phyloP scores from a whole-genome alignment of 2,797 vertebrate genomes.

The Cyclura pinguis region DNA sequence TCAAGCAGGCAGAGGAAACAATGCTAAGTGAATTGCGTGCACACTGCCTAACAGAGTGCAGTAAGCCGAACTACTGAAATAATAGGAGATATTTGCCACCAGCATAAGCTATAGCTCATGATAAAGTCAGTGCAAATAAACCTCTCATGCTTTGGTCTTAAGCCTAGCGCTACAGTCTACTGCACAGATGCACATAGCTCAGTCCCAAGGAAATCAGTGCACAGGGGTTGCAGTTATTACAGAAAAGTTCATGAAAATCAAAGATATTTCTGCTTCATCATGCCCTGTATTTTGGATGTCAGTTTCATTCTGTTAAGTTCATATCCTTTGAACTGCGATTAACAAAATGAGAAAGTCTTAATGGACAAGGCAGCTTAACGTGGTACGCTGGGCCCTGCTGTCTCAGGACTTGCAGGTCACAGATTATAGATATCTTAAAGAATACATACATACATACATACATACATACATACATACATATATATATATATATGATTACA shows the following conservation, averaged over 20 bases:
- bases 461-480: neutral
- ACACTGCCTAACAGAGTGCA: neutral
- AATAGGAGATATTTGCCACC: slow-evolving; percentile 21
- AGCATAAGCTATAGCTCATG: slow-evolving; percentile 7
- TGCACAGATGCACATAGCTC: neutral
- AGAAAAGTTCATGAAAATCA: neutral
- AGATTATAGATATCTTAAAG: neutral
- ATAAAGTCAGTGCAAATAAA: slow-evolving; percentile 10
- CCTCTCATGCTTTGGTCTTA: neutral
- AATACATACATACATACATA: neutral
- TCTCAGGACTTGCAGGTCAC: slow-evolving; percentile 70
- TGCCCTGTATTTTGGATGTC: neutral
- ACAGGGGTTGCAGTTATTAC: neutral
- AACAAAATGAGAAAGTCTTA: slow-evolving; percentile 18
- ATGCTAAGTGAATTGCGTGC: slow-evolving; percentile 45
- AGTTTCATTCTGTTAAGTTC: slow-evolving; percentile 33
- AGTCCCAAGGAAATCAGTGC: neutral
- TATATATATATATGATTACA: neutral
- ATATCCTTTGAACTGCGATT: slow-evolving; percentile 53
- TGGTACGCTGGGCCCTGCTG: slow-evolving; percentile 53
- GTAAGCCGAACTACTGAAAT: neutral
- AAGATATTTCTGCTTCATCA: neutral
- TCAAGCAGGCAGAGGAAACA: slow-evolving; percentile 54
- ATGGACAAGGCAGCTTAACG: slow-evolving; percentile 48
- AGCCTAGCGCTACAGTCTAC: neutral